Evolutionary conservation across 2,797 vertebrate genomes (phyloP).

Genomic region (Sebastes itinus): DNA sequence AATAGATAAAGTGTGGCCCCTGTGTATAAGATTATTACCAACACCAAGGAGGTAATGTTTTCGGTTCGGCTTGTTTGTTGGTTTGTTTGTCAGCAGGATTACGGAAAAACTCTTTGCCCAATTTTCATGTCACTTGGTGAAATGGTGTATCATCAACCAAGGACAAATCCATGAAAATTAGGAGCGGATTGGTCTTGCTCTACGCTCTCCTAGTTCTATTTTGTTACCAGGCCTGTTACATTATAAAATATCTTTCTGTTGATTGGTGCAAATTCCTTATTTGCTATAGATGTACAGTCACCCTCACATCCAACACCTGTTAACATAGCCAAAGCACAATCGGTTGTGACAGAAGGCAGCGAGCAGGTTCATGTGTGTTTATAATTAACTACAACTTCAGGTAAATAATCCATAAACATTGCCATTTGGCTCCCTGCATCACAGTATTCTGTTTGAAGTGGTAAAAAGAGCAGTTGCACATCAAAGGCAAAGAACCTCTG

Average conservation of each 20-base stretch:
- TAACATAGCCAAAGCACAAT: not conserved
- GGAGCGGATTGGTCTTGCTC: not conserved
- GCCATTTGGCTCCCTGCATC: constrained; percentile 55
- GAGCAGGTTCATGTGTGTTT: constrained; percentile 26
- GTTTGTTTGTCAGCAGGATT: not conserved
- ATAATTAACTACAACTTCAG: constrained; percentile 48
- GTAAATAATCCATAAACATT: constrained; percentile 61
- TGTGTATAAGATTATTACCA: not conserved
- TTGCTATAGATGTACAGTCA: not conserved
- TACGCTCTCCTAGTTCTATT: not conserved
- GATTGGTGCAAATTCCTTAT: not conserved
- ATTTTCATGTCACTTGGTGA: not conserved
- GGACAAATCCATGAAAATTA: not conserved
- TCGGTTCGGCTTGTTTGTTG: not conserved
- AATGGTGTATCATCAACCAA: not conserved
- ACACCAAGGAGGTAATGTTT: not conserved
- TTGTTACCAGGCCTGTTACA: not conserved
- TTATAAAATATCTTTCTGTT: not conserved
- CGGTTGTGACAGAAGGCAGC: not conserved
- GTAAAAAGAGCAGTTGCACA: constrained; percentile 54
- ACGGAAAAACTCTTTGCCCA: not conserved
- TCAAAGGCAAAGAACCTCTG: constrained; percentile 51
- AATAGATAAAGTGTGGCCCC: not conserved
- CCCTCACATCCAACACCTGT: not conserved
- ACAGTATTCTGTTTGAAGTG: constrained; percentile 74